A percentile compares a stretch with the other conserved stretches of the same genome.
Evolutionary conservation across 1,140 invertebrate genomes (phyloP).

Genomic region (Trichoplusia ni): DNA sequence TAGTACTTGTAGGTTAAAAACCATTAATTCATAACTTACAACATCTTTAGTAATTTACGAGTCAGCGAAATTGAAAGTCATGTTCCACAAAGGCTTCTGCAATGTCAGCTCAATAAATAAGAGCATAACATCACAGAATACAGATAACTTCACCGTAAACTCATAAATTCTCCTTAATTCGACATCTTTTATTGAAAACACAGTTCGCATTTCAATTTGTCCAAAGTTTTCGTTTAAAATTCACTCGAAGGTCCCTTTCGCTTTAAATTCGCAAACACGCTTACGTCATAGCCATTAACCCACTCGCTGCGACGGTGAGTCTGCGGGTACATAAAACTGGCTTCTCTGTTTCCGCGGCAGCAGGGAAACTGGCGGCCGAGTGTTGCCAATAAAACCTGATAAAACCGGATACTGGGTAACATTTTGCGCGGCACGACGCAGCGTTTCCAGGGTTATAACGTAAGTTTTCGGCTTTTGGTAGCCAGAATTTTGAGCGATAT

Average conservation of each 20-base stretch:
- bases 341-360: slow-evolving; percentile 19
- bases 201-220: no score
- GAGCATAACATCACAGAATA: no score
- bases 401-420: slow-evolving; percentile 35
- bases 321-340: slow-evolving; percentile 26
- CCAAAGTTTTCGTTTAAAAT: background rate
- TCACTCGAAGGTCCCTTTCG: background rate
- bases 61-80: no score
- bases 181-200: no score
- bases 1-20: no score
- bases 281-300: slow-evolving; percentile 11
- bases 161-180: no score
- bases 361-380: slow-evolving; percentile 20
- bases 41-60: no score
- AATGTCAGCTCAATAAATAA: no score
- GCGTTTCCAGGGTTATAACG: slow-evolving; percentile 14
- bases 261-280: background rate
- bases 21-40: no score
- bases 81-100: no score
- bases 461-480: slow-evolving; percentile 1
- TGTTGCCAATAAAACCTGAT: slow-evolving; percentile 36
- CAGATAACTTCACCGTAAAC: no score
- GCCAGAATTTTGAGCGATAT: background rate
- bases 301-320: background rate
- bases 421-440: slow-evolving; percentile 3